These are phyloP conservation scores for Cathartes aura DNA, from an alignment of 2,113 vertebrate species.

Conservation along the genomic window DNA sequence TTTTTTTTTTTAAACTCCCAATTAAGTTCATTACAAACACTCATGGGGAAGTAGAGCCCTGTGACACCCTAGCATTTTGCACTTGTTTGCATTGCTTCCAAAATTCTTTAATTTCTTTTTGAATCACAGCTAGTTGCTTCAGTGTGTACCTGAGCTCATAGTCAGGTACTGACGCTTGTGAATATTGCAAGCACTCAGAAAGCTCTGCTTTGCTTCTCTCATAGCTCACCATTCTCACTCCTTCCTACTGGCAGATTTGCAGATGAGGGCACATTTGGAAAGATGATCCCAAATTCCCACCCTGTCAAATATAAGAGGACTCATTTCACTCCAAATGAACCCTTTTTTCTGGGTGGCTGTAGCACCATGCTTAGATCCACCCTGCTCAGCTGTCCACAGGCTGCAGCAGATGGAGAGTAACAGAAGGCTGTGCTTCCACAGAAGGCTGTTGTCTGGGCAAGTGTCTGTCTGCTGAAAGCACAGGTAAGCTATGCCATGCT, in stretches of 20 bases:
- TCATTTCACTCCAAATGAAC: conserved; percentile 32
- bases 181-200: not conserved
- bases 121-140: not conserved
- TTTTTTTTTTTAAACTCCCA: not conserved
- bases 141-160: not conserved
- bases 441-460: conserved; percentile 46
- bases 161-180: not conserved
- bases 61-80: not conserved
- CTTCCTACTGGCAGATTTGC: conserved; percentile 14
- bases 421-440: conserved; percentile 53
- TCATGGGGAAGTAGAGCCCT: not conserved
- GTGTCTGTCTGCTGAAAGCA: conserved; percentile 28
- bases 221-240: conserved; percentile 30
- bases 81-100: not conserved
- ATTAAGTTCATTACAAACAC: not conserved
- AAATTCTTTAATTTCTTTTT: not conserved
- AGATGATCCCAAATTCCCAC: conserved; percentile 37
- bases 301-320: conserved; percentile 23
- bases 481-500: conserved; percentile 46
- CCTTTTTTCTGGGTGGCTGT: conserved; percentile 12
- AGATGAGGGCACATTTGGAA: conserved; percentile 27
- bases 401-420: conserved; percentile 58
- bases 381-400: conserved; percentile 41
- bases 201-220: conserved; percentile 34
- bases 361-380: conserved; percentile 18